Evolutionary conservation across 2,797 vertebrate genomes (phyloP).

Genomic region (Myotis daubentonii): DNA sequence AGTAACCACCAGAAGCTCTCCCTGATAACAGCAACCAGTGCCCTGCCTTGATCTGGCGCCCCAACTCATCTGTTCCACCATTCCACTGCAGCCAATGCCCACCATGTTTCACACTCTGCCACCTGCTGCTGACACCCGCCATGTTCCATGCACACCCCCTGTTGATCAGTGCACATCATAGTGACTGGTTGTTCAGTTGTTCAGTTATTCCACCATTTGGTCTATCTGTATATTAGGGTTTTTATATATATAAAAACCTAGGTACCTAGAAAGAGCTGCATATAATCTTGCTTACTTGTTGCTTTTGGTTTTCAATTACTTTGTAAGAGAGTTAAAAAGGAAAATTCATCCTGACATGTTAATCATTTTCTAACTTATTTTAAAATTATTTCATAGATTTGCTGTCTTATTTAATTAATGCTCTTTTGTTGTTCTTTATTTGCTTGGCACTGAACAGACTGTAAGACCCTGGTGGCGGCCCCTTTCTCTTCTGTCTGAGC

Average conservation of each 20-base stretch:
- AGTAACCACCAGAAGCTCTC: too few species aligned
- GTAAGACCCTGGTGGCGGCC: background rate
- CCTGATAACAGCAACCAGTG: too few species aligned
- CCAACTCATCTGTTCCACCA: too few species aligned
- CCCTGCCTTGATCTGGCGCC: too few species aligned
- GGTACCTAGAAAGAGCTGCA: background rate
- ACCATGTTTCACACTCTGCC: too few species aligned
- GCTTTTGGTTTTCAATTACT: background rate
- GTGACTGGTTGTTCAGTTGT: too few species aligned
- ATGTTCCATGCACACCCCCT: too few species aligned
- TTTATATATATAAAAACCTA: background rate
- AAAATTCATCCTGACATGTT: constrained; percentile 32
- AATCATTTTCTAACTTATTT: constrained; percentile 44
- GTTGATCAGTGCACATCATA: too few species aligned
- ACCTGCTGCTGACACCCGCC: too few species aligned
- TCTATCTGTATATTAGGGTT: too few species aligned
- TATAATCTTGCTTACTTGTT: background rate
- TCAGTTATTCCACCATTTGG: too few species aligned
- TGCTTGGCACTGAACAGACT: background rate
- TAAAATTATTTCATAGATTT: constrained; percentile 47
- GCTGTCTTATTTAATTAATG: constrained; percentile 16
- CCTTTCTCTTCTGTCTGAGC: background rate
- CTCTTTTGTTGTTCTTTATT: background rate
- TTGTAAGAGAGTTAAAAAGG: background rate
- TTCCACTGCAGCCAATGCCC: too few species aligned